Base-by-base conservation (phyloP, 2,888 invertebrate species). In the Idaea straminata region DNA sequence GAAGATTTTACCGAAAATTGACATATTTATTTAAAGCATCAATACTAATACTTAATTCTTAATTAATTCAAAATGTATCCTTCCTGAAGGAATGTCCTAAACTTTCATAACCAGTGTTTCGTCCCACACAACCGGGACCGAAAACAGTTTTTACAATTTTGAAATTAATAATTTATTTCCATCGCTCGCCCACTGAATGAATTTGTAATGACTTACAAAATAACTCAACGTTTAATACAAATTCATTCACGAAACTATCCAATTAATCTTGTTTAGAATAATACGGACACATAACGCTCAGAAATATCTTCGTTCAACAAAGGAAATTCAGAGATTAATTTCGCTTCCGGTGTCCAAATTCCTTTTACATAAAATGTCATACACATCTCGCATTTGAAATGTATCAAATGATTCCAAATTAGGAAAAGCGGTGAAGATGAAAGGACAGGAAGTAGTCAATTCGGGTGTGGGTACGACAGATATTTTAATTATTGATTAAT, bases 321-420 rank as follows among this genome's bases (percentile, higher is more conserved):
- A 47, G 47, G 47, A 47, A 47, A 47, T 47, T 47, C 47, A 47
- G 47, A 47, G 47, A 47, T 47, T 47, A 47, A 47, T 47, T 47
- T 47, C 47, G 47, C 47, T 47, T 47, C 47, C 47, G 47, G 47
- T 47, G 47, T 10, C 47, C 47, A 10, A 47, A 47, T 47, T 47
- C 47, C 47, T 47, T 47, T 1, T 47, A 47, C 47, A 5, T 4
- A 47, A 47, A 47, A 47, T 47, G 47, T 47, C 47, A 47, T 47
- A 47, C 47, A 13, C 10, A 47, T 47, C 47, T 47, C 47, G 13
- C 47, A 47, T 47, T 47, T 47, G 47, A 47, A 47, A 47, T 47
- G 47, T 47, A 47, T 47, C 47, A 47, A 47, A 47, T 47, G 47
- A 47, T 47, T 13, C 47, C 47, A 47, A 47, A 47, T 47, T 47